Base-by-base conservation (phyloP, 2,797 vertebrate genomes). In the Fistularia tabacaria region DNA sequence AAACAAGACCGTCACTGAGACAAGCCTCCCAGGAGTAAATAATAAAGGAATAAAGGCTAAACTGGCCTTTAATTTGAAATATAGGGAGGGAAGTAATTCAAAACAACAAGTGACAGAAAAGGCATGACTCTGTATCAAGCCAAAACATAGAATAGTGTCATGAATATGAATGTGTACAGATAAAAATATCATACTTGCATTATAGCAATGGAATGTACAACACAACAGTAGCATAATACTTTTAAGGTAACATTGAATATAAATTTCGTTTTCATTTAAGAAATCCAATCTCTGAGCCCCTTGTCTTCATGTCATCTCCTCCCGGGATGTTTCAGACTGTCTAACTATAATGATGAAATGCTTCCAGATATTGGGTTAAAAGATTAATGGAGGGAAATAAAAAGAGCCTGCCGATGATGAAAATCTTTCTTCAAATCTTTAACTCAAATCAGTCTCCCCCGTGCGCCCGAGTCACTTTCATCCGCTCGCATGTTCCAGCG, bases 281-380 rank as follows among this genome's bases (percentile, higher is more conserved):
- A 54, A 71, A 64, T 65, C 46, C 46, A 71, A 61, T 51, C 42
- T 63, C 69, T 64, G 43, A 48, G 54, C 55, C 53, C 46, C 47
- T 57, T 52, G 53, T 47, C 52, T n/a, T 46, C 57, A 44, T 54
- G 14, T 49, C 38, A 38, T 42, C 36, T 67, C 49, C 59, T 52
- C 44, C 43, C 25, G 25, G 25, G 25, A 25, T 25, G 25, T 25
- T 25, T 25, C 25, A 25, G 25, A 11, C 44, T 54, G 14, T 52
- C 57, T 70, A 49, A 46, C 25, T 36, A 38, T 55, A 58, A 76
- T 76, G 66, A 77, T 56, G 56, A 79, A 65, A 77, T 48, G 40
- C 41, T 71, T 60, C 13, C 39, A 74, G 36, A 70, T 65, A 71
- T 71, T 52, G 66, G 36, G 2, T 40, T 25, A 44, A 51, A 14